phyloP scores from a whole-genome alignment of 2,113 vertebrate species.

The Neogale vison region DNA sequence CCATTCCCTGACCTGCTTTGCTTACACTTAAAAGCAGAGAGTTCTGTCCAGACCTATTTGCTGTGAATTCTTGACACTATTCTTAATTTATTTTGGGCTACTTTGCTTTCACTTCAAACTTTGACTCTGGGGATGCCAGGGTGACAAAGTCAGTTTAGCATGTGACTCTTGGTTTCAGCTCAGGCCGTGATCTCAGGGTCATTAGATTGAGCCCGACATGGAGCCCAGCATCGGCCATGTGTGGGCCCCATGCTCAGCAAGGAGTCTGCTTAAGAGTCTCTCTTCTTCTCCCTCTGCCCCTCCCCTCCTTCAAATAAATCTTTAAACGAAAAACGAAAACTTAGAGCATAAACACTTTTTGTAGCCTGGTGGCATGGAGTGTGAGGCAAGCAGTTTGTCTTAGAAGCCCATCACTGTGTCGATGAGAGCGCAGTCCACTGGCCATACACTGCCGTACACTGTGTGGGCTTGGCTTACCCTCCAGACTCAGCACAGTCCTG shows the following conservation, averaged over 20 bases:
- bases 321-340: neutral
- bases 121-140: neutral
- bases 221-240: neutral
- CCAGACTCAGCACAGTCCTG: neutral
- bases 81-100: neutral
- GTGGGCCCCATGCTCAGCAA: neutral
- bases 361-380: neutral
- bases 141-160: neutral
- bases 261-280: neutral
- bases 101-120: slow-evolving; percentile 23
- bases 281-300: neutral
- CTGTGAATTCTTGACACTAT: neutral
- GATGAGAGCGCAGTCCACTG: no score
- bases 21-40: slow-evolving; percentile 5
- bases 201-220: neutral
- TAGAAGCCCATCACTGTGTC: neutral
- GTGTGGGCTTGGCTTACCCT: neutral
- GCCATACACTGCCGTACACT: neutral
- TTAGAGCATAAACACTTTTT: neutral
- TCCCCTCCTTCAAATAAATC: neutral
- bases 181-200: neutral
- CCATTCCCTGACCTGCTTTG: neutral
- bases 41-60: neutral
- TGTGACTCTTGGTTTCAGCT: neutral
- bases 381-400: neutral